Evolutionary conservation across 2,888 invertebrate genomes (phyloP).

Genomic region (Saturnia japonica): DNA sequence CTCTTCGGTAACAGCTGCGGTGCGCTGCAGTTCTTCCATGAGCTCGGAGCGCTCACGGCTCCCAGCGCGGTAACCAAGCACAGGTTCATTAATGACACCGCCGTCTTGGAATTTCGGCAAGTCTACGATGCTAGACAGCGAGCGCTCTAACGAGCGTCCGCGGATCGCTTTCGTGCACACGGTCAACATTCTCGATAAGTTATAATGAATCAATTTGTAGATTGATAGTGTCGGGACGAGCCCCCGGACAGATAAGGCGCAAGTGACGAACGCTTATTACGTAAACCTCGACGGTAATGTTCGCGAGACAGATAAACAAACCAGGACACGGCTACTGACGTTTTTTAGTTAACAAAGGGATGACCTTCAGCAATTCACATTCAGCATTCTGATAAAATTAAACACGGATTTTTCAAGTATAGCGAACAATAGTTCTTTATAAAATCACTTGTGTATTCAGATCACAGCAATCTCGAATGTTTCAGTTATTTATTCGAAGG

Average conservation of each 20-base stretch:
- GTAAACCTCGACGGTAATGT: slow-evolving; percentile 34
- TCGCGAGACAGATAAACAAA: slow-evolving; percentile 27
- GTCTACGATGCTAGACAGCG: slow-evolving; percentile 84
- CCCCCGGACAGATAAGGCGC: slow-evolving; percentile 25
- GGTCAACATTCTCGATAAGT: slow-evolving; percentile 43
- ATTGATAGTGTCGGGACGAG: slow-evolving; percentile 18
- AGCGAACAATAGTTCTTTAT: not conserved
- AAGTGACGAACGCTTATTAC: slow-evolving; percentile 40
- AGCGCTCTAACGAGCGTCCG: slow-evolving; percentile 81
- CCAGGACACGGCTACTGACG: slow-evolving; percentile 32
- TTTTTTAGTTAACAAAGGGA: slow-evolving; percentile 36
- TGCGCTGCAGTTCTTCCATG: slow-evolving; percentile 85
- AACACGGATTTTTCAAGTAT: slow-evolving; percentile 24
- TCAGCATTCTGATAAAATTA: slow-evolving; percentile 74
- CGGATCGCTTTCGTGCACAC: slow-evolving; percentile 68
- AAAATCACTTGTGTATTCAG: not conserved
- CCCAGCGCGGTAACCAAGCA: slow-evolving; percentile 90
- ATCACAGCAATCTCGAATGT: not conserved
- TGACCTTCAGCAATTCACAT: slow-evolving; percentile 66
- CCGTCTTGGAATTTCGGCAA: slow-evolving; percentile 85
- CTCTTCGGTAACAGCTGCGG: slow-evolving; percentile 87
- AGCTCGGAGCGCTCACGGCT: slow-evolving; percentile 90
- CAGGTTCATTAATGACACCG: slow-evolving; percentile 89
- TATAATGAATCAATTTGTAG: slow-evolving; percentile 27
- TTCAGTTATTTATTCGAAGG: not conserved